Base-by-base conservation (phyloP, 2,113 vertebrate species). In the Cyprinodon tularosa region DNA sequence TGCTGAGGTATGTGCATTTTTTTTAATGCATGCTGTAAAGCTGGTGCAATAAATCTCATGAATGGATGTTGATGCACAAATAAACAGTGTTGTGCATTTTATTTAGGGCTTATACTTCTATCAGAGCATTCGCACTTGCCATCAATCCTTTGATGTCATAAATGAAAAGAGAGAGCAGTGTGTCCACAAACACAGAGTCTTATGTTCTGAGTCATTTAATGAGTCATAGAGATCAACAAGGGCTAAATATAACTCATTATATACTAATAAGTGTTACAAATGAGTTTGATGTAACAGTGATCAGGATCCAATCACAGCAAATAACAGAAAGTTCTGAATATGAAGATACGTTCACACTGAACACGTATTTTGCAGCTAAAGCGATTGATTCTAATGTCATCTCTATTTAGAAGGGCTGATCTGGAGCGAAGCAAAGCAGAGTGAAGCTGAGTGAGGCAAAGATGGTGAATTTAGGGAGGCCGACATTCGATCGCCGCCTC, bases 41-140 rank as follows among this genome's bases (percentile, higher is more conserved):
- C n/a, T 29, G 39, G 10, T 39, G 48, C 9, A 68, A 13, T 76
- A n/a, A 65, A 82, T 77, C 73, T 81, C 62, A 42, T n/a, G 37
- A 83, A 77, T 78, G 65, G 72, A 61, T 14, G 38, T 71, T 61
- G 45, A 20, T 59, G 47, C 10, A 53, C 50, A 47, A 14, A 50
- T 36, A 50, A 74, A 74, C 42, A 57, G 6, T 14, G 47, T 7
- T 40, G 5, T 74, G 44, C 57, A 13, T 78, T 72, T 62, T 48
- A 50, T 13, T 66, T 72, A n/a, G 44, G 39, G 72, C 15, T 68
- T 4, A 15, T 37, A 9, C 12, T 65, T 14, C 5, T 22, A 60
- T 61, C 45, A 15, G 22, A 12, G 14, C 22, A 14, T 48, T 9
- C 29, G 20, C 29, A 47, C 15, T 3, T 12, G 36, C 12, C 9